Base-by-base conservation (phyloP, 2,888 invertebrate genomes). In the Agonum fuliginosum region DNA sequence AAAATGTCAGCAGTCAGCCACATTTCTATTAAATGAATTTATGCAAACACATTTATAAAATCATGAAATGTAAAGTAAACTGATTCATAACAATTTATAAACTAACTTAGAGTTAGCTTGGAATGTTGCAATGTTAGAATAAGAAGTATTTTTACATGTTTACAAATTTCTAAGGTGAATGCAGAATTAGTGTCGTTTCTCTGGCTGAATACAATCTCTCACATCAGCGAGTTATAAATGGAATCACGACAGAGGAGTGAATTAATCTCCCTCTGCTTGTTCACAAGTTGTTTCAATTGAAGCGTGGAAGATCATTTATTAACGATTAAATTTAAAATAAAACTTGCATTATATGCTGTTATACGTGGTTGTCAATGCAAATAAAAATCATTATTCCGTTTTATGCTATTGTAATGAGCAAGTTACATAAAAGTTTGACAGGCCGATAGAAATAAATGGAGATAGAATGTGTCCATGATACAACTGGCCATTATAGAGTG, bases 301-400 rank as follows among this genome's bases (percentile, higher is more conserved):
- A 62, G 58, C 58, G 58, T 62, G 58, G 30, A 62, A 62, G 30
- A 62, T 62, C 58, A 62, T 62, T 62, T 62, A 62, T 62, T 54
- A 54, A 22, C 54, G 54, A 54, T 54, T 54, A 54, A 20, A 54
- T n/a, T 54, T 51, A 1, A 37, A 37, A 37, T 37, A 37, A 37
- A 37, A 37, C 37, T 37, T 37, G 37, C 37, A 37, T 37, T 37
- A 37, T 37, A 4, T 37, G 20, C 51, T 20, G 10, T 19, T 51
- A 14, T 51, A 51, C 24, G 22, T 12, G 4, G 46, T 24, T 54
- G n/a, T 12, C 22, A 37, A 37, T 37, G 22, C 54, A 54, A 54
- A 62, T 17, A 62, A 62, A 62, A 62, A 62, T 62, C 14, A 62
- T 62, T 62, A 30, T 62, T 62, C 58, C 58, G 58, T 62, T 62